Conservation (phyloP, 2,797 vertebrate genomes). For the Sebastes glaucus region DNA sequence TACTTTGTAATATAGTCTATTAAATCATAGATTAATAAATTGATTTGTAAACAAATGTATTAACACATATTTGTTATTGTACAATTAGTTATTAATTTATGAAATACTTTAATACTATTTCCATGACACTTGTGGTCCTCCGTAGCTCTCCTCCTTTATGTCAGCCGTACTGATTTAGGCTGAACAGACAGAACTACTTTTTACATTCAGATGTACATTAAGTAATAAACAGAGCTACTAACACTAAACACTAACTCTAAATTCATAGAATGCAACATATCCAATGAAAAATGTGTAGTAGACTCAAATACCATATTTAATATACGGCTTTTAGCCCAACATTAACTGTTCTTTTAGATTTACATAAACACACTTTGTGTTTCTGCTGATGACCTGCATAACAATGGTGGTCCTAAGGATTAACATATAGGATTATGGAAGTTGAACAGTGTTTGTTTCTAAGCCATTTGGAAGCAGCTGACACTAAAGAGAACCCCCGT, state of each 20-base stretch:
- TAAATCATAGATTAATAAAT: too few relatives aligned
- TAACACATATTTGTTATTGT: too few relatives aligned
- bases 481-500: constrained; percentile 50
- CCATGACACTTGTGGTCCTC: too few relatives aligned
- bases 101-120: too few relatives aligned
- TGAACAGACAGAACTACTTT: neutral
- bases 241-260: neutral
- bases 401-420: neutral
- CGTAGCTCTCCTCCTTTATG: neutral
- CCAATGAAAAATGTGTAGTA: neutral
- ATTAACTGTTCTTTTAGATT: neutral
- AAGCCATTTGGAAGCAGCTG: constrained; percentile 28
- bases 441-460: neutral
- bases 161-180: neutral
- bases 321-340: neutral
- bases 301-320: neutral
- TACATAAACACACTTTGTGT: neutral
- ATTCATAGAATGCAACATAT: neutral
- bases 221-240: neutral
- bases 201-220: neutral
- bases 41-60: too few relatives aligned
- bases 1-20: too few relatives aligned
- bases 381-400: neutral
- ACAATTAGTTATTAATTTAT: too few relatives aligned
- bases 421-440: neutral